Base-by-base conservation (phyloP, 2,888 invertebrate genomes). In the Monopis laevigella region DNA sequence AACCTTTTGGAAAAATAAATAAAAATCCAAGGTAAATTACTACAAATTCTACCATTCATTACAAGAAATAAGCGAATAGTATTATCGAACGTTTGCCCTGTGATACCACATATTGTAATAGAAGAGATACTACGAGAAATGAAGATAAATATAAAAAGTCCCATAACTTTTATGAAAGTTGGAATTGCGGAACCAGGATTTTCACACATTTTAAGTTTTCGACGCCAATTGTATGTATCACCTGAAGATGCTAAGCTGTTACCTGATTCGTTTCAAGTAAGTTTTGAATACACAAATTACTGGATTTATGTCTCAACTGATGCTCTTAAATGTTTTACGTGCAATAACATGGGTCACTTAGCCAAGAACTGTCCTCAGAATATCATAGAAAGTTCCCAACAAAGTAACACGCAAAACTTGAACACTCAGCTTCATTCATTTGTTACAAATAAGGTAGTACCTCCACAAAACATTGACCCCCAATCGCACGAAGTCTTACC, bases 41-140 rank as follows among this genome's bases (percentile, higher is more conserved):
- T 50, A 6, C 43, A 44, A 40, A 50, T 48, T 21, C 43, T 43
- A 41, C 46, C 46, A 3, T 42, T 45, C 39, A 42, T 49, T 11
- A 46, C 46, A 6, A 43, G 43, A 29, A 50, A 50, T 14, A 50
- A 48, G 45, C 40, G 47, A 39, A 45, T 49, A 5, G 45, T 49
- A 18, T 32, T 47, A 29, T 47, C 49, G 1, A 46, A 49, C 11
- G 46, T 49, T 26, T 47, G 47, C 12, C 47, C 47, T 2, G 43
- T 48, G 8, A 45, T 48, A 6, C 47, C 38, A 2, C 38, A 38
- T 38, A 7, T 24, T 38, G 13, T 24, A n/a, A 27, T 42, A 2
- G 42, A 36, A 36, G 19, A 35, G 2, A 21, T 3, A 7, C 26
- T 38, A 24, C 8, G 3, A 3, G 38, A 38, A 38, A 11, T 24